Evolutionary conservation across 2,797 vertebrate genomes (phyloP).

Genomic region (Tympanoctomys barrerae): DNA sequence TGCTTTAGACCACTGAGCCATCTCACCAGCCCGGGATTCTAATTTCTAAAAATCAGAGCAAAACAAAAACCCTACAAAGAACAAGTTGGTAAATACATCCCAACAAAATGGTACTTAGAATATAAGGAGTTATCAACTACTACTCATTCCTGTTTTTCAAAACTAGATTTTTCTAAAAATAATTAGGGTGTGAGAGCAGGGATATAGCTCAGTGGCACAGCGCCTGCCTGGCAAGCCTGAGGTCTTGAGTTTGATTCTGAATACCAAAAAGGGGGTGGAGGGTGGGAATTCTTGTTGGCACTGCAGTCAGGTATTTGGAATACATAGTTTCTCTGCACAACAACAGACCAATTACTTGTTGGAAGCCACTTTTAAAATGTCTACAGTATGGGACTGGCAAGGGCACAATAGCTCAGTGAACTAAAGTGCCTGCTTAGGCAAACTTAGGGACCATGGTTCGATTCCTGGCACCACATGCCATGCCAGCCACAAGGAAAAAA

Average conservation of each 20-base stretch:
- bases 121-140: neutral
- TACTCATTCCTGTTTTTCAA: conserved; percentile 54
- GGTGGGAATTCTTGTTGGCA: conserved; percentile 44
- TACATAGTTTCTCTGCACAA: conserved; percentile 44
- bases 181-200: neutral
- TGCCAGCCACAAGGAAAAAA: too few species aligned
- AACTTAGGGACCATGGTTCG: too few species aligned
- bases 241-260: too few species aligned
- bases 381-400: too few species aligned
- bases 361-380: conserved; percentile 50
- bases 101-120: conserved; percentile 54
- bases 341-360: conserved; percentile 58
- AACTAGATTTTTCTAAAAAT: conserved; percentile 33
- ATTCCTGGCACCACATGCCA: too few species aligned
- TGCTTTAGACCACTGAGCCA: too few species aligned
- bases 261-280: too few species aligned
- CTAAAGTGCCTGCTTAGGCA: too few species aligned
- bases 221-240: too few species aligned
- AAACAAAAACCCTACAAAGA: neutral
- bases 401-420: too few species aligned
- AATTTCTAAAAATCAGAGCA: conserved; percentile 3
- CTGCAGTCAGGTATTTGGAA: conserved; percentile 47
- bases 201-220: too few species aligned
- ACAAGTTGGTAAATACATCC: conserved; percentile 40
- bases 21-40: too few species aligned